Conservation (phyloP, 2,113 vertebrate species). For the Nanger granti region DNA sequence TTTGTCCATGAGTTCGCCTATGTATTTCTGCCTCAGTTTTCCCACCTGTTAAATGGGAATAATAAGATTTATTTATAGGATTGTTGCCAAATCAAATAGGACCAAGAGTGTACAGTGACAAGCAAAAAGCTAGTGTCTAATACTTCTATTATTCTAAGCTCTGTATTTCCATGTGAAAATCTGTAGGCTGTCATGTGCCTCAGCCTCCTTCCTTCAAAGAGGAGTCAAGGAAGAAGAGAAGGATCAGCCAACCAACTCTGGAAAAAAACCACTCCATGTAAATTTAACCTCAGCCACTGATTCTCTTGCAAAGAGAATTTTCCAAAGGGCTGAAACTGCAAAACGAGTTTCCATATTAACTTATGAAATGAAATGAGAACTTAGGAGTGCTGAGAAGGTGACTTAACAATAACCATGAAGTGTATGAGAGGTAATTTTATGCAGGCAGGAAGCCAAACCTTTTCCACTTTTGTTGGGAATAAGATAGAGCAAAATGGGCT, state of each 20-base stretch:
- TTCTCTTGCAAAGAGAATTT: neutral
- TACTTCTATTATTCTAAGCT: neutral
- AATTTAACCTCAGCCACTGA: neutral
- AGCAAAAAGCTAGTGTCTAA: neutral
- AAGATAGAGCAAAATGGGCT: neutral
- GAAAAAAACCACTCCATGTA: neutral
- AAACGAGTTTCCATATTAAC: neutral
- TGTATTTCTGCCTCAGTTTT: neutral
- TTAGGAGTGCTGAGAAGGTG: neutral
- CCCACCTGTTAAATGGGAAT: neutral
- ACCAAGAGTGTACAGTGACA: neutral
- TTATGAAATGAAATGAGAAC: neutral
- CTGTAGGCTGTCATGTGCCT: neutral
- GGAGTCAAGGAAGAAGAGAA: neutral
- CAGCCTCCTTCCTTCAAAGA: neutral
- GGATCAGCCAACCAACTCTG: neutral
- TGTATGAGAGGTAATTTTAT: neutral
- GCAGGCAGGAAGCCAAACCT: neutral
- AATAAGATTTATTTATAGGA: neutral
- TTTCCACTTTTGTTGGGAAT: neutral
- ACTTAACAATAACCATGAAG: neutral
- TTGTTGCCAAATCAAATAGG: neutral
- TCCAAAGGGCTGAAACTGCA: neutral
- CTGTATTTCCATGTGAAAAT: neutral
- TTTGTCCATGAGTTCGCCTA: neutral